Percentiles rank a stretch among this genome's conserved stretches.
Evolutionary conservation across 2,113 vertebrate genomes (phyloP).

Genomic region (Rallus limicola): DNA sequence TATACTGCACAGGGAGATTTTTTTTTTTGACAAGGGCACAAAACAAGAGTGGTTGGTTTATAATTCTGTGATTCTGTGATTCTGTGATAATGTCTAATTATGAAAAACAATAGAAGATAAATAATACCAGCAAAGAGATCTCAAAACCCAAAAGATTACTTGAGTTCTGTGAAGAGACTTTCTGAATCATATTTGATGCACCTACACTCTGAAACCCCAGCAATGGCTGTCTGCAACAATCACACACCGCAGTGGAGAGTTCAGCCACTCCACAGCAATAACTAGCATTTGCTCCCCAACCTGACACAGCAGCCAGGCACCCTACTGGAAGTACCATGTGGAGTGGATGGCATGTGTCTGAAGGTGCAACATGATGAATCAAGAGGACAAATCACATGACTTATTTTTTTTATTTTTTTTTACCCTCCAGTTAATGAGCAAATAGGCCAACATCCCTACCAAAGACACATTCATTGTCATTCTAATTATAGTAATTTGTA

Average conservation of each 20-base stretch:
- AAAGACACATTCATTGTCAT: background rate
- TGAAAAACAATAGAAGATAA: background rate
- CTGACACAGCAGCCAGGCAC: background rate
- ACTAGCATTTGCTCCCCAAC: background rate
- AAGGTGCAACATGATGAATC: background rate
- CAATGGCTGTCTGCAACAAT: background rate
- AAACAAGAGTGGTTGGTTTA: background rate
- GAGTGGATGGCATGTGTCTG: fast-evolving
- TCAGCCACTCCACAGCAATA: background rate
- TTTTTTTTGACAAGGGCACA: background rate
- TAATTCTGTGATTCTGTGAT: too few species aligned
- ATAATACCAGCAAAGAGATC: fast-evolving
- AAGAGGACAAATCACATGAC: background rate
- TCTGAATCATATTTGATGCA: background rate
- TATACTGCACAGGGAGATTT: background rate
- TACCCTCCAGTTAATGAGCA: background rate
- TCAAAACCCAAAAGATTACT: background rate
- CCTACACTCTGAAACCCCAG: background rate
- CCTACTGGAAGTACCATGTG: fast-evolving
- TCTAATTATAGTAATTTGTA: conserved; percentile 30
- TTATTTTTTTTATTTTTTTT: background rate
- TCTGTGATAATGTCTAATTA: background rate
- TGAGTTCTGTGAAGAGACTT: background rate
- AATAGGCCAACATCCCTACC: conserved; percentile 28
- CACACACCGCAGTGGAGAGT: background rate